Base-by-base conservation (phyloP, 2,888 invertebrate species). In the Luperina testacea region DNA sequence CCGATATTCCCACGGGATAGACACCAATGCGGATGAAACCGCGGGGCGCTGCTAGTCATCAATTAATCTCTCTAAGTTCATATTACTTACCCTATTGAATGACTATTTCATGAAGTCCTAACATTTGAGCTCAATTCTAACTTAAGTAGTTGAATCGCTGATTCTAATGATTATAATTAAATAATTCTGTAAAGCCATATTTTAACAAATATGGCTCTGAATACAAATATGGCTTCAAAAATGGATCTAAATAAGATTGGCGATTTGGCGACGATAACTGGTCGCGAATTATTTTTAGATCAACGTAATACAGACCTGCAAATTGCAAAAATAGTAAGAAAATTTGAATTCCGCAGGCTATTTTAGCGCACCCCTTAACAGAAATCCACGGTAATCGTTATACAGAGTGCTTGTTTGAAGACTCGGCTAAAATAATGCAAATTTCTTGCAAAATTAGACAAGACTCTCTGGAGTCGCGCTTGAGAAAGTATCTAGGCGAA, bases 321-420 rank as follows among this genome's bases (percentile, higher is more conserved):
- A 51, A 53, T 20, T 53, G 20, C 53, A 8, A 53, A 53, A 53
- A 53, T 8, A 7, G 20, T 53, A 20, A 53, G 53, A 51, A 57
- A 57, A 57, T 57, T 24, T 57, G 24, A 11, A 57, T 57, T 57
- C 24, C 9, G 24, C 24, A 11, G 24, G 57, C 24, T 24, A 57
- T 11, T 57, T 57, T 57, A 57, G 57, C 57, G 24, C 9, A 24
- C 24, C 24, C 9, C 48, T 2, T 59, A 75, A 53, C 53, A 67
- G 4, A 48, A 61, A 72, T 82, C 20, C 15, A 48, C 24, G n/a
- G n/a, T 32, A 57, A 83, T 77, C 57, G 42, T 63, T 32, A 24
- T 17, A 27, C 57, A 13, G n/a, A 42, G 45, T 27, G n/a, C 9
- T 63, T 63, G 51, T 32, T 77, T 59, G n/a, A 68, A 63, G 45